Base-by-base conservation (phyloP, 2,113 vertebrate species). In the Baryphthengus martii region DNA sequence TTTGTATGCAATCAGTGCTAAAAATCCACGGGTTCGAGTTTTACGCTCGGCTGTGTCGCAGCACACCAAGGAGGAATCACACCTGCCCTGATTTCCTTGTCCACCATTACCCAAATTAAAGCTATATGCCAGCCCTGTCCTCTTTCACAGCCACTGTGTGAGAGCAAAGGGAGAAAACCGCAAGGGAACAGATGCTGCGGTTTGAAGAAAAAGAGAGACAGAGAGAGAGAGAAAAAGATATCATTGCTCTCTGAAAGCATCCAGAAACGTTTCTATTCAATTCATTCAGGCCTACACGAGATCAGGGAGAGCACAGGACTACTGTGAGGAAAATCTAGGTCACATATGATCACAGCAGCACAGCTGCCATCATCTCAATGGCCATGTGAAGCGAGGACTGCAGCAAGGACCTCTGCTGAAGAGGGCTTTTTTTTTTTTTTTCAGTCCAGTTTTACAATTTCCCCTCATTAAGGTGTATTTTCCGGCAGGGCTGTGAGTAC, bases 41-140 rank as follows among this genome's bases (percentile, higher is more conserved):
- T 62, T 55, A 28, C 61, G 11, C 40, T 86, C 47, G 10, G 71
- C 85, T 67, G 29, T 50, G 85, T 33, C 2, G 9, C 75, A 80
- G 88, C 15, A 70, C 78, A 40, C 61, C 65, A 35, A 71, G 77
- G 50, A 67, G 53, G 76, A 88, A 68, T 53, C 15, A 19, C 73
- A 89, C 85, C 86, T 96, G 96, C 70, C 94, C 93, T 40, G 61
- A 93, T 97, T 96, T 94, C 90, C 85, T 86, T 88, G 79, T 92
- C 93, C 66, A 92, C 86, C 88, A 79, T 82, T 92, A 81, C 77
- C 88, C 90, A 94, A 94, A 96, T 96, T 94, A 96, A 95, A 92
- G 93, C 88, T 35, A 21, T n/a, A 33, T 0, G 1, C 92, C 92
- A 82, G 90, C 73, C 58, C 70, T 50, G 90, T 93, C 93, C 96